These are phyloP conservation scores for Lagria hirta DNA, from an alignment of 2,888 invertebrate genomes.

Conservation along the genomic window DNA sequence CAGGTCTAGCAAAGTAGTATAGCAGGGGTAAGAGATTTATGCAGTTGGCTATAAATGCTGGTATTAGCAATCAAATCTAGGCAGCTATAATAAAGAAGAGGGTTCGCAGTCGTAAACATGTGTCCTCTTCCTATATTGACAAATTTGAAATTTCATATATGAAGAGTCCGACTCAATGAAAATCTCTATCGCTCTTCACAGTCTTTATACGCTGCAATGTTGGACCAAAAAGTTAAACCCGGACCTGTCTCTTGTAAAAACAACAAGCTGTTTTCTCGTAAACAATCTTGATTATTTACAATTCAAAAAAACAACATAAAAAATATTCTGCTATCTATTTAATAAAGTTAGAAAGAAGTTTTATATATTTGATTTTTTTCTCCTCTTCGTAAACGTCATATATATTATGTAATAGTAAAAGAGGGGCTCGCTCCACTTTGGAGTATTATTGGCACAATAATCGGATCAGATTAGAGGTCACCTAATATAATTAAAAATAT, in stretches of 20 bases:
- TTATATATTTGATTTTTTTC: slow-evolving; percentile 20
- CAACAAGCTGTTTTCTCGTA: slow-evolving; percentile 10
- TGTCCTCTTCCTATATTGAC: slow-evolving; percentile 45
- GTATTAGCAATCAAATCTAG: slow-evolving; percentile 48
- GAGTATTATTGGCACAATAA: slow-evolving; percentile 19
- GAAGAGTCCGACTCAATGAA: slow-evolving; percentile 8
- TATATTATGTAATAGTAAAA: slow-evolving; percentile 14
- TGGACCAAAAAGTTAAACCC: slow-evolving; percentile 5
- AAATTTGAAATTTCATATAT: slow-evolving; percentile 43
- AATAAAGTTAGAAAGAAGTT: slow-evolving; percentile 7
- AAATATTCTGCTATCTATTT: slow-evolving; percentile 9
- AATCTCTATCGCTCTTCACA: too few relatives aligned
- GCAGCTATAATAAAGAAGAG: slow-evolving; percentile 46
- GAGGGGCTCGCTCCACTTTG: slow-evolving; percentile 9
- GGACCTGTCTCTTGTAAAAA: slow-evolving; percentile 2
- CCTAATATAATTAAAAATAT: slow-evolving; percentile 23
- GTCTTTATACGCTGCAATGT: slow-evolving; percentile 8
- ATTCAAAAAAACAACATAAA: slow-evolving; percentile 16
- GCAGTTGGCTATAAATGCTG: slow-evolving; percentile 49
- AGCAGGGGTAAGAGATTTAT: slow-evolving; percentile 45
- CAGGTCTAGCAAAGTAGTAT: slow-evolving; percentile 28
- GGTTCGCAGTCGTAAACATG: slow-evolving; percentile 47
- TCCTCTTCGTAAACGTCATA: slow-evolving; percentile 9
- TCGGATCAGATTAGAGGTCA: slow-evolving; percentile 20
- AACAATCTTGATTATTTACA: slow-evolving; percentile 15